These are phyloP conservation scores for Tineola bisselliella DNA, from an alignment of 2,888 invertebrate species.

Conservation along the genomic window DNA sequence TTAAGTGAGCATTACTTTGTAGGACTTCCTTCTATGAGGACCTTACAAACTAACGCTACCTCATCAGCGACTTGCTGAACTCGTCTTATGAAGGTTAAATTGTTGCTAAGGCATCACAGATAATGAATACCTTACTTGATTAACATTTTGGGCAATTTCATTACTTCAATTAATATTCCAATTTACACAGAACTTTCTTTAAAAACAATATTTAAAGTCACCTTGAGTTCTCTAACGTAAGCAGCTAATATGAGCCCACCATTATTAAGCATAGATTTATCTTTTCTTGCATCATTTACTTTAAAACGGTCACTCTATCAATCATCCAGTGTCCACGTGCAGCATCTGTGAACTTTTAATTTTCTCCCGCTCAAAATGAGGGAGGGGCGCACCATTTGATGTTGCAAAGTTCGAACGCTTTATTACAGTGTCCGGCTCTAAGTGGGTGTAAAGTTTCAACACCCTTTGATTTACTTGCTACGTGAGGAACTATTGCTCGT, in stretches of 20 bases:
- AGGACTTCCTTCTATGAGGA: constrained; percentile 27
- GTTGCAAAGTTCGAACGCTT: constrained; percentile 64
- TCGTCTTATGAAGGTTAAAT: background rate
- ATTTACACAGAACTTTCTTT: background rate
- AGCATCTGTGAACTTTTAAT: constrained; percentile 54
- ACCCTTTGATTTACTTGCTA: constrained; percentile 67
- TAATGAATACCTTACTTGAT: background rate
- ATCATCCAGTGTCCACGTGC: constrained; percentile 25
- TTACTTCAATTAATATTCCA: background rate
- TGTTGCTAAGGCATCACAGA: background rate
- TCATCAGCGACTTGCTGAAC: background rate
- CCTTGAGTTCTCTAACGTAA: background rate
- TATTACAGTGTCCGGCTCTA: constrained; percentile 69
- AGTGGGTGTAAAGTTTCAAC: constrained; percentile 69
- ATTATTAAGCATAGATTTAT: constrained; percentile 5
- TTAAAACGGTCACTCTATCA: constrained; percentile 17
- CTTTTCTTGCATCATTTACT: constrained; percentile 12
- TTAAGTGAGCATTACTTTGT: constrained; percentile 30
- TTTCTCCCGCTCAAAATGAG: constrained; percentile 52
- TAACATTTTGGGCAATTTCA: background rate
- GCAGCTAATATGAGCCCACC: background rate
- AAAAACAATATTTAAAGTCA: background rate
- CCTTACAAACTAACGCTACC: constrained; percentile 4
- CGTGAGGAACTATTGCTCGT: constrained; percentile 28
- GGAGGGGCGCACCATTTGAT: constrained; percentile 61